Evolutionary conservation across 2,797 vertebrate species (phyloP), one percentile per base, ranked within the genome.

Genomic region (Neopelma chrysocephalum): DNA sequence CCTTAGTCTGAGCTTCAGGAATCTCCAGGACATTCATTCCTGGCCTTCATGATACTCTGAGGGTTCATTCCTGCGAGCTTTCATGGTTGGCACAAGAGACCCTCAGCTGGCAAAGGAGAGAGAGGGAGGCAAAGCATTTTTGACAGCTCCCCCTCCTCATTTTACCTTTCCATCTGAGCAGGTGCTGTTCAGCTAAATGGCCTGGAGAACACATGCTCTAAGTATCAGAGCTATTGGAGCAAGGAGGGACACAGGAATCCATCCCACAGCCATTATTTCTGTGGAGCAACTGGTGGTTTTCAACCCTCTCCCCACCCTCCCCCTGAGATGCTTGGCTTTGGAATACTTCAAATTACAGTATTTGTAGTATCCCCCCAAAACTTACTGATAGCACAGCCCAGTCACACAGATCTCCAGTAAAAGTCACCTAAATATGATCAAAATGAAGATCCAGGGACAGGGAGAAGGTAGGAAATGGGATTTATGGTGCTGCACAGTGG

Each of bases 371-470:
- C n/a, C 32, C 48, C 26, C 43, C 71, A 18, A 38, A 73, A 53
- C 19, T 10, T 42, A 29, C 51, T 34, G 45, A 32, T 0, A 42
- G 13, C 32, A 38, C n/a, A 72, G 27, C 23, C 23, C 45, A 7
- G 3, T 5, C 3, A 2, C 15, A 22, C 0, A 3, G 4, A 34
- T 26, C 32, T 38, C 47, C 48, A 71, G 2, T 1, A 48, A 57
- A 26, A 72, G 19, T 13, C 27, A 65, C 16, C n/a, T 34, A 42
- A 87, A 66, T 4, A 51, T 12, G 42, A 42, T 8, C 2, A 2
- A 19, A 85, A n/a, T 12, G 5, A 81, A 78, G 47, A 61, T 4
- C 6, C 20, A 50, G 42, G 69, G 20, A 21, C 0, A 3, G n/a
- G 26, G 2, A 61, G 15, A 23, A 6, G 23, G 31, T 12, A 36